phyloP scores from a whole-genome alignment of 2,888 invertebrate genomes.

The Orchesella flavescens region DNA sequence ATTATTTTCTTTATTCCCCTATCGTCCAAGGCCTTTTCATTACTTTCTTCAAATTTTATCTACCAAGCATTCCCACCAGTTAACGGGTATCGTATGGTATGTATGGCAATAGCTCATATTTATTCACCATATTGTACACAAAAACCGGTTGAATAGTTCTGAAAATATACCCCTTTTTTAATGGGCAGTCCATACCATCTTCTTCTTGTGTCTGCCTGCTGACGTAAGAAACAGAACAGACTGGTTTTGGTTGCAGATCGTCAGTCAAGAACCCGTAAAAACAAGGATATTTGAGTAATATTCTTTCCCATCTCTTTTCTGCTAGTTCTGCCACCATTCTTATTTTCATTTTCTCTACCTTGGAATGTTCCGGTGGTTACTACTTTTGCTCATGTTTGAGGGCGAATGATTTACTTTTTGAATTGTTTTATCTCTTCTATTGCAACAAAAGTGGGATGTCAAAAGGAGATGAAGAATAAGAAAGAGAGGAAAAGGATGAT shows the following conservation, averaged over 20 bases:
- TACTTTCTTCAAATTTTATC: not conserved
- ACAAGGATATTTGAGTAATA: not conserved
- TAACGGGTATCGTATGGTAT: too few species aligned
- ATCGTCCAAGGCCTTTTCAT: not conserved
- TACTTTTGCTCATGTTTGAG: not conserved
- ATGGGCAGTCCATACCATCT: too few species aligned
- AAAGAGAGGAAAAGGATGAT: slow-evolving; percentile 13
- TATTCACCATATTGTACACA: too few species aligned
- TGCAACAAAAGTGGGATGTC: slow-evolving; percentile 3
- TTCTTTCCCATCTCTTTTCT: slow-evolving; percentile 3
- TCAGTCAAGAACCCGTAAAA: not conserved
- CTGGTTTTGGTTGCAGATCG: too few species aligned
- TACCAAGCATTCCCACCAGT: too few species aligned
- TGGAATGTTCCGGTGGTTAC: not conserved
- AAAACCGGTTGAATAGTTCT: too few species aligned
- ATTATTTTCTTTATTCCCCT: slow-evolving; percentile 16
- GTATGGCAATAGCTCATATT: too few species aligned
- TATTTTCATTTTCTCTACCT: slow-evolving; percentile 1
- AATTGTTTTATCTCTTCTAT: slow-evolving; percentile 20
- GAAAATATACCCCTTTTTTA: too few species aligned
- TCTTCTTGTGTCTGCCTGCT: too few species aligned
- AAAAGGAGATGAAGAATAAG: slow-evolving; percentile 1
- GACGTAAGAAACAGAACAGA: too few species aligned
- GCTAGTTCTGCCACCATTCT: too few species aligned
- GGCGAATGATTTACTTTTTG: not conserved